phyloP scores from a whole-genome alignment of 2,113 vertebrate species.

The Rhipidura dahli region DNA sequence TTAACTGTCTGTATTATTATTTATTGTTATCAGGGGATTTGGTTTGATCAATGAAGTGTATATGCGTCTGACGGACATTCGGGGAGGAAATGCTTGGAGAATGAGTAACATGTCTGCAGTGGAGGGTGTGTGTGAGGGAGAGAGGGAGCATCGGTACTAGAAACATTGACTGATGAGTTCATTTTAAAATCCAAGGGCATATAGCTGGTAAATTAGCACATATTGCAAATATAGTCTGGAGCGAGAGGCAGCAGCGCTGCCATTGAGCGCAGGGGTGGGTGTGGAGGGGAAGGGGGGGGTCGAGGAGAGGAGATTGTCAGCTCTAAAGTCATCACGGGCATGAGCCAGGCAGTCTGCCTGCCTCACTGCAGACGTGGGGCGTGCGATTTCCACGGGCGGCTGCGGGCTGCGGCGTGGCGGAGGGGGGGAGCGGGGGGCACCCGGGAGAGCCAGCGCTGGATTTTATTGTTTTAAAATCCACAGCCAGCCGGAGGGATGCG shows the following conservation, averaged over 20 bases:
- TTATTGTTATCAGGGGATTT: conserved; percentile 53
- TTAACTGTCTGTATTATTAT: conserved; percentile 53
- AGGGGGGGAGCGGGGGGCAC: background rate
- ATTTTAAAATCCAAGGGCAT: conserved; percentile 66
- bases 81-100: conserved; percentile 55
- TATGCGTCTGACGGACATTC: conserved; percentile 34
- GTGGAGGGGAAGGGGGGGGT: background rate
- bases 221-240: conserved; percentile 55
- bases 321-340: conserved; percentile 42
- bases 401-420: conserved; percentile 20
- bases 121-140: conserved; percentile 37
- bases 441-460: background rate
- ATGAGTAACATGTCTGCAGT: conserved; percentile 61
- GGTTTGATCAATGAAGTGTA: conserved; percentile 59
- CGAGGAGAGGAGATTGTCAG: conserved; percentile 22
- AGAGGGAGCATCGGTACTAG: conserved; percentile 21
- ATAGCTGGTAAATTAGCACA: conserved; percentile 62
- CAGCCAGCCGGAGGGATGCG: background rate
- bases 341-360: conserved; percentile 17
- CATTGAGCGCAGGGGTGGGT: conserved; percentile 14
- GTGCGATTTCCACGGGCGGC: conserved; percentile 49
- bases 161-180: conserved; percentile 51
- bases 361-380: conserved; percentile 47
- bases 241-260: background rate
- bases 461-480: conserved; percentile 28